Percentiles rank a stretch among this genome's conserved stretches.
phyloP scores from a whole-genome alignment of 2,113 vertebrate species.

The Seriola aureovittata region DNA sequence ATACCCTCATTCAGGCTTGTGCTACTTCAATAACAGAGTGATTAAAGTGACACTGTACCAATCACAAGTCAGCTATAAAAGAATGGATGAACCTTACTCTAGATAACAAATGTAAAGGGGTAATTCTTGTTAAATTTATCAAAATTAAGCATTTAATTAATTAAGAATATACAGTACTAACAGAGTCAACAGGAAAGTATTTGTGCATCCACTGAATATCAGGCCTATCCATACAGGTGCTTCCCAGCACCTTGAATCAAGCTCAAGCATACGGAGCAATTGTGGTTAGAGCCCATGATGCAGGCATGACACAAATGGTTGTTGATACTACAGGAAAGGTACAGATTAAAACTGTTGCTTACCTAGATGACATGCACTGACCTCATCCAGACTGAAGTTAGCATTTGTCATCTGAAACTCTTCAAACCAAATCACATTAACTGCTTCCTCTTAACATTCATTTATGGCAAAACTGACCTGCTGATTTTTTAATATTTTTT shows the following conservation, averaged over 20 bases:
- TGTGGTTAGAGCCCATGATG: background rate
- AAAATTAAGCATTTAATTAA: background rate
- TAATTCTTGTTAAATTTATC: background rate
- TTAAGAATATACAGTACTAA: background rate
- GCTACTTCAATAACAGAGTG: background rate
- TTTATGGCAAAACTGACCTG: background rate
- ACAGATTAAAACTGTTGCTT: background rate
- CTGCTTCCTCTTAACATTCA: background rate
- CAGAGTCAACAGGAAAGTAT: background rate
- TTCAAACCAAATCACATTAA: background rate
- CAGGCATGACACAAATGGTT: background rate
- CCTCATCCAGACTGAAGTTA: background rate
- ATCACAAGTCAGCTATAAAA: background rate
- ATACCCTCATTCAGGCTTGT: background rate
- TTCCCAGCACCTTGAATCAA: background rate
- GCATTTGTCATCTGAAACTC: background rate
- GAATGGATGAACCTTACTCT: background rate
- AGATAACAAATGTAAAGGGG: background rate
- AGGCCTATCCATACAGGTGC: background rate
- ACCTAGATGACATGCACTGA: background rate
- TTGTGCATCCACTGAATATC: background rate
- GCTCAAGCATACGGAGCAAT: background rate
- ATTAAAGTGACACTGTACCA: background rate
- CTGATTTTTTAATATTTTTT: background rate
- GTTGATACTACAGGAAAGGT: constrained; percentile 7